Evolutionary conservation across 2,797 vertebrate species (phyloP).

Genomic region (Babyrousa celebensis): DNA sequence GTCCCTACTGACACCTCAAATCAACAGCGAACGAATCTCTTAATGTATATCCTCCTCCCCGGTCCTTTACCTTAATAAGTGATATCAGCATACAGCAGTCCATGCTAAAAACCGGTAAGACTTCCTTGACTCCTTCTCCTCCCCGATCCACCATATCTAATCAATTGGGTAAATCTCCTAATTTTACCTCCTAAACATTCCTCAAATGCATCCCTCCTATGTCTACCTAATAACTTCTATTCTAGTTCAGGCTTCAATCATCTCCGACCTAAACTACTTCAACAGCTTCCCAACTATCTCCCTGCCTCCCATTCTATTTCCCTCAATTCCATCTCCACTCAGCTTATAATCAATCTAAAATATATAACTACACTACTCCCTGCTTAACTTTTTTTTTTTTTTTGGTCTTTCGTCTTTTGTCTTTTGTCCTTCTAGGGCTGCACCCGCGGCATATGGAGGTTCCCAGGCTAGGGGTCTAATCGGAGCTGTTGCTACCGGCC

Average conservation of each 20-base stretch:
- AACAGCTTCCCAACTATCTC: constrained; percentile 25
- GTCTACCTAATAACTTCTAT: neutral
- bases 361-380: neutral
- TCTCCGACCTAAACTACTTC: neutral
- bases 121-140: neutral
- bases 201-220: neutral
- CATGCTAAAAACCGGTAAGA: neutral
- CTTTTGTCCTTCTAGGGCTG: no score
- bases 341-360: neutral
- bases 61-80: neutral
- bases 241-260: neutral
- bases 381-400: neutral
- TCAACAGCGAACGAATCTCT: neutral
- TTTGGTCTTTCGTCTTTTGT: no score
- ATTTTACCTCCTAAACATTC: neutral
- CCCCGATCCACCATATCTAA: neutral
- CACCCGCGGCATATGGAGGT: no score
- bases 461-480: no score
- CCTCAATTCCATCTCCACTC: neutral
- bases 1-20: neutral
- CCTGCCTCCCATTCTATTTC: neutral
- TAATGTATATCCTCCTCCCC: neutral
- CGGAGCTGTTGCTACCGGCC: no score
- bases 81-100: neutral
- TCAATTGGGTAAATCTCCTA: neutral